phyloP scores from a whole-genome alignment of 1,140 invertebrate genomes.

The Geopemphigus sp. region DNA sequence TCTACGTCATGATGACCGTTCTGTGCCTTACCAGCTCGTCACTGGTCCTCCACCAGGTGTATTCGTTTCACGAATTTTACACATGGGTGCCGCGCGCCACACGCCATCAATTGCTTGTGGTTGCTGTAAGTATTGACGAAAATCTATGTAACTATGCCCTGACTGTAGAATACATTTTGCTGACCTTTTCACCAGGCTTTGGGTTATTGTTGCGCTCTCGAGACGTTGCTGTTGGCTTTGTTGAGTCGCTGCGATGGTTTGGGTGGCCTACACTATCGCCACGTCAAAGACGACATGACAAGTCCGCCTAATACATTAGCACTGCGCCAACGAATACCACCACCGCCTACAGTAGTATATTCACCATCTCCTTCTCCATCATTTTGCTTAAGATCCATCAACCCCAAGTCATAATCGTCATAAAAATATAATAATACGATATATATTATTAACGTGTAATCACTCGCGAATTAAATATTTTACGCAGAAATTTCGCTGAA shows the following conservation, averaged over 20 bases:
- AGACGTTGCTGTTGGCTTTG: constrained; percentile 57
- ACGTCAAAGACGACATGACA: constrained; percentile 56
- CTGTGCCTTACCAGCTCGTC: constrained; percentile 66
- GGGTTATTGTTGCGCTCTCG: constrained; percentile 58
- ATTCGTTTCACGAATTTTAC: constrained; percentile 64
- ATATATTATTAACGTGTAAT: not conserved
- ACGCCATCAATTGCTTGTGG: constrained; percentile 59
- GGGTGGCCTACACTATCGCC: constrained; percentile 57
- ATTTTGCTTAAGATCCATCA: constrained; percentile 36
- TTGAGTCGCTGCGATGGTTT: constrained; percentile 57
- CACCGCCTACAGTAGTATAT: constrained; percentile 46
- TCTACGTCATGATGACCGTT: constrained; percentile 65
- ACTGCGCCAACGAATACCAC: constrained; percentile 55
- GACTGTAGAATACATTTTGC: not conserved
- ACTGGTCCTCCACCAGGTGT: constrained; percentile 65
- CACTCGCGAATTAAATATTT: not conserved
- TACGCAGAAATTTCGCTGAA: not conserved
- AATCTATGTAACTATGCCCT: not conserved
- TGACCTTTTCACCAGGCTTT: constrained; percentile 55
- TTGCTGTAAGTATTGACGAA: constrained; percentile 59
- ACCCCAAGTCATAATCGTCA: constrained; percentile 37
- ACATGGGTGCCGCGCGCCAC: constrained; percentile 62
- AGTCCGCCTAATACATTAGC: constrained; percentile 56
- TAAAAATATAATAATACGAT: not conserved
- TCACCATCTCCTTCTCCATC: constrained; percentile 53